Evolutionary conservation across 1,140 invertebrate species (phyloP), one percentile per base, ranked within the genome.

Genomic region (Lucilia sericata): DNA sequence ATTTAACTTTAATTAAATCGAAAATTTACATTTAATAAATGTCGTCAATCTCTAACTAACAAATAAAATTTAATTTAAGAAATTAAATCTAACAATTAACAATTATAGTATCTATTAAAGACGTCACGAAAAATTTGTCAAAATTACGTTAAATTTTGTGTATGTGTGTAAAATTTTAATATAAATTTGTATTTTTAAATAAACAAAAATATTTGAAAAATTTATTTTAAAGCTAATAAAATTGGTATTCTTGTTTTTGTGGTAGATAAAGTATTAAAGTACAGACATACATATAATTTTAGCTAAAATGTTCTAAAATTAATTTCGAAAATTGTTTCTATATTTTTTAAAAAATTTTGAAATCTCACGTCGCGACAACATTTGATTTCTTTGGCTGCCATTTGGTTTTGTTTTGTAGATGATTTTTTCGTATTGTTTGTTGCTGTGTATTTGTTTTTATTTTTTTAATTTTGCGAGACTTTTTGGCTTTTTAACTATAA

Each of bases 381-480:
- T 42, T 42, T 42, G 42, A 42, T 12, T 70, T 21, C 21, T 70
- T 70, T 70, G 17, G 60, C 60, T 70, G 17, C 1, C 19, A 21
- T 70, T 70, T 70, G 5, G 1, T 21, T 70, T 21, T 70, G 9
- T 70, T 60, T 60, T 17, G 19, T 70, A 21, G n/a, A n/a, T n/a
- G 55, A n/a, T n/a, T 60, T 7, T n/a, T 60, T n/a, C n/a, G 13
- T n/a, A n/a, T 1, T 60, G 13, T n/a, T 60, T 12, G 14, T 17
- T n/a, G 13, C 2, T 60, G 7, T 60, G 5, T 60, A 5, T 60
- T 8, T n/a, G n/a, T n/a, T n/a, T n/a, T n/a, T n/a, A n/a, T n/a
- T n/a, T n/a, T 70, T 21, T 21, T 60, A n/a, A 60, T 60, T 70
- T 70, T 70, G 65, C 65, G 65, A 70, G 65, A 70, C 65, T 70